Evolutionary conservation across 2,113 vertebrate genomes (phyloP).

Genomic region (Pseudonaja textilis): DNA sequence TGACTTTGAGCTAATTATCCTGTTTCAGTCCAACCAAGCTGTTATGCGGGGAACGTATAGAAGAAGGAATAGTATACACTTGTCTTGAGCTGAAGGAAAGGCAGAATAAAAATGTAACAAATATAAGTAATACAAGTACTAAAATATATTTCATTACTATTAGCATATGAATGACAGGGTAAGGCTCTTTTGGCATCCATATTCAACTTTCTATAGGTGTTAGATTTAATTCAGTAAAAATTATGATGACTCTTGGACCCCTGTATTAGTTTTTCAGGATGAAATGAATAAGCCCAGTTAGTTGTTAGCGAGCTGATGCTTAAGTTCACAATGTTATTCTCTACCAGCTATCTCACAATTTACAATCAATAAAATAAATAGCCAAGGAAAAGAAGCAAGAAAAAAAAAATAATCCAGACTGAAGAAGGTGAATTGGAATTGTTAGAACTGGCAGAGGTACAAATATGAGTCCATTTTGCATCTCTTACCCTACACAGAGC

Average conservation of each 20-base stretch:
- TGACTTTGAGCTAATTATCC: background rate
- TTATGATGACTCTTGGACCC: background rate
- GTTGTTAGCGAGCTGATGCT: background rate
- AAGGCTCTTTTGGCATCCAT: background rate
- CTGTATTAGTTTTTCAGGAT: background rate
- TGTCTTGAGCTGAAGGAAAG: background rate
- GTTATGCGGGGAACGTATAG: background rate
- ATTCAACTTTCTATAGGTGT: background rate
- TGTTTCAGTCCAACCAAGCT: background rate
- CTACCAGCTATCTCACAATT: background rate
- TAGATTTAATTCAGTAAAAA: background rate
- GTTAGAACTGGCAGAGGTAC: background rate
- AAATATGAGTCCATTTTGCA: background rate
- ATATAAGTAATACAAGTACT: background rate
- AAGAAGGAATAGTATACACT: background rate
- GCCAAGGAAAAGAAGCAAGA: background rate
- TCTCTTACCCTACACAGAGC: background rate
- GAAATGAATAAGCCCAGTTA: background rate
- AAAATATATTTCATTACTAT: background rate
- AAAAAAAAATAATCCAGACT: background rate
- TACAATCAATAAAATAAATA: background rate
- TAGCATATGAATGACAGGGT: background rate
- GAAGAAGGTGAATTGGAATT: background rate
- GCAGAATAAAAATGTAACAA: background rate
- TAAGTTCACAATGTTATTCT: background rate